These are phyloP conservation scores for Synodontis membranacea DNA, from an alignment of 2,113 vertebrate species.

Conservation along the genomic window DNA sequence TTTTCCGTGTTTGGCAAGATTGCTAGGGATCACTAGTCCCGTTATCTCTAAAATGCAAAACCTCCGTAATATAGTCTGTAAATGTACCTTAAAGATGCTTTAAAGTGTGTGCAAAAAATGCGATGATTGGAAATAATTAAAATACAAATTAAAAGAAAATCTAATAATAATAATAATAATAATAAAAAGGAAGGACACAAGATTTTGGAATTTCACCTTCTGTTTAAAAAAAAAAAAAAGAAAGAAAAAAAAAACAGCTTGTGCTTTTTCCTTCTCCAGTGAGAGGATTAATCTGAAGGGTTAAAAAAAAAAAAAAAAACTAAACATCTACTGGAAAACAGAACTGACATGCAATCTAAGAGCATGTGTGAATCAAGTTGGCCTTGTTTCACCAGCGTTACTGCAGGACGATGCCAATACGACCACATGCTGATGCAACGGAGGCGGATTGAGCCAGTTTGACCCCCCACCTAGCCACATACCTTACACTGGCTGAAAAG, in stretches of 20 bases:
- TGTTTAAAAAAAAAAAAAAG: not conserved
- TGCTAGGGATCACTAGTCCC: not conserved
- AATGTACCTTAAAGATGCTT: not conserved
- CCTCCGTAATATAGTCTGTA: not conserved
- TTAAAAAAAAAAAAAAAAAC: not conserved
- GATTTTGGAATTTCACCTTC: not conserved
- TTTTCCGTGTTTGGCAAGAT: not conserved
- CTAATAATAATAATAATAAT: not conserved
- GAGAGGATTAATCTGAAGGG: not conserved
- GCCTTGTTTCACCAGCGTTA: not conserved
- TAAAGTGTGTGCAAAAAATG: not conserved
- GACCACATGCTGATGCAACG: not conserved
- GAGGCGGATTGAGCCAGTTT: conserved; percentile 11
- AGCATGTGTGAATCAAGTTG: conserved; percentile 11
- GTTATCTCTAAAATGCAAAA: not conserved
- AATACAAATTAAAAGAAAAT: not conserved
- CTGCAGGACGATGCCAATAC: conserved; percentile 15
- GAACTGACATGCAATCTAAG: conserved; percentile 8
- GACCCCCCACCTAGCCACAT: conserved; percentile 11
- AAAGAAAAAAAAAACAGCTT: not conserved
- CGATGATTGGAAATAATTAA: too few species aligned
- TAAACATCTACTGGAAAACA: conserved; percentile 1
- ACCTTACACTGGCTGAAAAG: conserved; percentile 1
- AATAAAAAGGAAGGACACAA: not conserved
- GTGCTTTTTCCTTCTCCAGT: conserved; percentile 4